These are phyloP conservation scores for Chinchilla lanigera DNA, from an alignment of 2,113 vertebrate species.

Conservation along the genomic window DNA sequence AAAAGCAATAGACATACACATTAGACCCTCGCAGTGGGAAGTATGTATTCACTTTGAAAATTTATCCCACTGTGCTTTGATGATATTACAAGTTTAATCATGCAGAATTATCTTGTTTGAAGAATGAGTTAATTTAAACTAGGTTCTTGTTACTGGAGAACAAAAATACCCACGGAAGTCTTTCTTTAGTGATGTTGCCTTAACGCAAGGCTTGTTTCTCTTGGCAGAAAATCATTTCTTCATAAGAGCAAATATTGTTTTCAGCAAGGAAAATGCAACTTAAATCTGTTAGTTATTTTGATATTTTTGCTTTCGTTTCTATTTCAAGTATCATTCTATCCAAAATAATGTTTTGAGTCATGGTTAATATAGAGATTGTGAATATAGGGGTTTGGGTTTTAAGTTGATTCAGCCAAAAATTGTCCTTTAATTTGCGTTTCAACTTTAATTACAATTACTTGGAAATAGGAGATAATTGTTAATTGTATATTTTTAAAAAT, in stretches of 20 bases:
- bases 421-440: slow-evolving; percentile 18
- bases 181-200: not conserved
- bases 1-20: not conserved
- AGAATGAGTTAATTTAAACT: slow-evolving; percentile 17
- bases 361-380: not conserved
- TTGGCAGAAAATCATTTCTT: not conserved
- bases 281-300: not conserved
- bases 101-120: not conserved
- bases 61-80: not conserved
- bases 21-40: not conserved
- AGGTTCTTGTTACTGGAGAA: not conserved
- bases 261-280: not conserved
- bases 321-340: not conserved
- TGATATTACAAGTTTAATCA: not conserved
- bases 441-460: slow-evolving; percentile 28
- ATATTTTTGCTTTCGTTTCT: slow-evolving; percentile 11
- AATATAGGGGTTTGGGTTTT: not conserved
- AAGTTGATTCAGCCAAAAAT: not conserved
- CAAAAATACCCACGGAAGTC: not conserved
- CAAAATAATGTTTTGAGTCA: not conserved
- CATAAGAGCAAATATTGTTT: not conserved
- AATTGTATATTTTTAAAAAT: not conserved
- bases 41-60: not conserved
- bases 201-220: not conserved
- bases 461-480: not conserved